These are phyloP conservation scores for Arenaria interpres DNA, from an alignment of 2,113 vertebrate species.

Conservation along the genomic window DNA sequence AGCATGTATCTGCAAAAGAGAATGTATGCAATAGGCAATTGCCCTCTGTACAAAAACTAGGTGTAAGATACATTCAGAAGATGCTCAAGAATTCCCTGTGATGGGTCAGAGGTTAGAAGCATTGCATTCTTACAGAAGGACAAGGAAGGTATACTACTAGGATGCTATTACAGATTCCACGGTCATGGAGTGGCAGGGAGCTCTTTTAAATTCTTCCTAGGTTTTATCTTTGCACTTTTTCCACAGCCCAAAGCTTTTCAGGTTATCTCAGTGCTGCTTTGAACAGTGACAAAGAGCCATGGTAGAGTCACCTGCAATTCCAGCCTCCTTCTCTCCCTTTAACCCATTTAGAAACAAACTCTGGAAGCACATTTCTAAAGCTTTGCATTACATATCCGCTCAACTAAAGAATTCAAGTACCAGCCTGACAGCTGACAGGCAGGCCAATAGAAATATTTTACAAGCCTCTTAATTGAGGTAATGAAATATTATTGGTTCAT, in stretches of 20 bases:
- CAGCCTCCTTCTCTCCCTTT: neutral
- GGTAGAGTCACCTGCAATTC: neutral
- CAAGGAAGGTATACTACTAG: neutral
- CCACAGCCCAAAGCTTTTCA: neutral
- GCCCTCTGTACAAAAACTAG: neutral
- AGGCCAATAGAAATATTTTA: slow-evolving; percentile 6
- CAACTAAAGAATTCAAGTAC: neutral
- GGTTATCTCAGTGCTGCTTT: neutral
- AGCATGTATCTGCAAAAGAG: neutral
- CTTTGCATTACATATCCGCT: neutral
- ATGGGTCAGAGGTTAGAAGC: neutral
- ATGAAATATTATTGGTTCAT: neutral
- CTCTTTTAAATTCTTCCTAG: neutral
- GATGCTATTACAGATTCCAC: neutral
- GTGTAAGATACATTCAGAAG: neutral
- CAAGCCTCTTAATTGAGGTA: slow-evolving; percentile 9
- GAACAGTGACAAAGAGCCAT: neutral
- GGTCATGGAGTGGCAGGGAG: no score
- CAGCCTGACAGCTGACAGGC: neutral
- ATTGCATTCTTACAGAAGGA: neutral
- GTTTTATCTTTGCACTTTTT: neutral
- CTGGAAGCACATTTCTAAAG: neutral
- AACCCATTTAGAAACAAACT: neutral
- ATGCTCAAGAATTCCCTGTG: neutral
- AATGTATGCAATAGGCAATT: neutral